Base-by-base conservation (phyloP, 2,888 invertebrate species). In the Lamellibrachia satsuma region DNA sequence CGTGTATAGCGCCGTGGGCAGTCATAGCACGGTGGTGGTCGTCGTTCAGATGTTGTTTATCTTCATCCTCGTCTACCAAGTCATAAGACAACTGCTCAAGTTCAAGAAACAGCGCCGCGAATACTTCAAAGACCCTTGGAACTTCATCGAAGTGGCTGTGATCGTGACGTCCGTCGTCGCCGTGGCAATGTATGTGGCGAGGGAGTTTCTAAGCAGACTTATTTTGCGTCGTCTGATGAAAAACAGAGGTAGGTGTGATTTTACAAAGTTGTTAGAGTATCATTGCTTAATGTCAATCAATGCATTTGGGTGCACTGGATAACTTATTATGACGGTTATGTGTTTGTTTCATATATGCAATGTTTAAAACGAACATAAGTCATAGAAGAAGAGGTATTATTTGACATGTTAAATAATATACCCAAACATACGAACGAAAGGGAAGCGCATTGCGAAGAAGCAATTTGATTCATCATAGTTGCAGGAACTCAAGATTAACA, bases 121-220 rank as follows among this genome's bases (percentile, higher is more conserved):
- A 9, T 94, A 94, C 92, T 96, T 96, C 93, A 94, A 93, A 90
- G 93, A 95, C 52, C 95, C 95, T 93, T 96, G 96, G 96, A 96
- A 95, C 93, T 93, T 94, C 15, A 94, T 95, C 3, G 96, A 96
- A 93, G 91, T 96, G 22, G 93, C 95, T 52, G 95, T 96, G 60
- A 95, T 96, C 52, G 93, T 93, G n/a, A 94, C 95, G 94, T 96
- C 96, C 15, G 94, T 96, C 55, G 94, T 95, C 0, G 95, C 95
- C 27, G 95, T 96, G 52, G 95, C 95, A 90, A 95, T 96, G 92
- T 94, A 91, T 91, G 92, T 55, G 9, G 52, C 92, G 27, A 92
- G 93, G 52, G 93, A 92, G 39, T 52, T 91, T 52, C 60, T 93
- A 4, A 92, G 90, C 27, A 90, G 60, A 51, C 22, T 60, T 6